Base-by-base conservation (phyloP, 2,113 vertebrate species). In the Anguilla rostrata region DNA sequence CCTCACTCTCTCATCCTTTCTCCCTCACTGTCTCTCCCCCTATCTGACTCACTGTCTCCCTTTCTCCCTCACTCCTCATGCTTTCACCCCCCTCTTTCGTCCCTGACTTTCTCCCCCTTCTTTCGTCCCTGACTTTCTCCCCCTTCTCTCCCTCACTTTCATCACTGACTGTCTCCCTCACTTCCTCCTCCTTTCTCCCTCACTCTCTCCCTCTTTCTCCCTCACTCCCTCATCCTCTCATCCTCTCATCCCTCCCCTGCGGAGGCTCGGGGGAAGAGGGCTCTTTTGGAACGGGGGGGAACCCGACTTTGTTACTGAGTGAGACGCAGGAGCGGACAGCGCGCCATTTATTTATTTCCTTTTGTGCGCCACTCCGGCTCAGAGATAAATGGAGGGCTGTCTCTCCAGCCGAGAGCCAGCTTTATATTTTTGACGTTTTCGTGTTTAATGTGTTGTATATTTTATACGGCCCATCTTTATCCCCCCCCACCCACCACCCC, bases 381-480 rank as follows among this genome's bases (percentile, higher is more conserved):
- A 39, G 85, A 94, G 95, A 96, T 96, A 93, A 95, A 95, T 92
- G 94, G 93, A 90, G 85, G 6, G 90, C 93, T 95, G 94, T 94
- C 94, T 91, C 86, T 90, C 7, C 29, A 91, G 93, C 92, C 90
- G 93, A 94, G 91, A 96, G 94, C 92, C 89, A 92, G 94, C 93
- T 95, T 94, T 93, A 95, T 95, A 95, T 96, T 96, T 96, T 94
- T 95, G 94, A 96, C 93, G 88, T 95, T 96, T 96, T 94, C 87
- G 56, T 95, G 93, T 96, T 95, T 96, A 96, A 95, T 95, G 95
- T 88, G 88, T 92, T 95, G 92, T 95, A 93, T 94, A 93, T 94
- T 94, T 95, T 94, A 95, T 92, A 91, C 41, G 85, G 88, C 91
- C 83, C 89, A 81, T 94, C 91, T 95, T 95, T 94, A 94, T 79